Base-by-base conservation (phyloP, 2,797 vertebrate species). In the Chanos chanos region DNA sequence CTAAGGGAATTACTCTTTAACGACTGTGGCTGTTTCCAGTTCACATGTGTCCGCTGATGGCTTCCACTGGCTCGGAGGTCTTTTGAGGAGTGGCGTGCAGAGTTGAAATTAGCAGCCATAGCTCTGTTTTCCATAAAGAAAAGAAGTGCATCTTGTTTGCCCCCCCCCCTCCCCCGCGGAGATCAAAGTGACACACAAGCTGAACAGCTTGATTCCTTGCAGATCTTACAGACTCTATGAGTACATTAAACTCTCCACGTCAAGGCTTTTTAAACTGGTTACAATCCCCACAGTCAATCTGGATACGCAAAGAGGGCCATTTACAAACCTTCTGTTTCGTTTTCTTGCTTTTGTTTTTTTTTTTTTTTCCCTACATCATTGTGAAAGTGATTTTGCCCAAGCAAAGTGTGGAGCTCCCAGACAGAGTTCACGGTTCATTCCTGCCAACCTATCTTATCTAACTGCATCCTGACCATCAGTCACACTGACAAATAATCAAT, bases 271-370 rank as follows among this genome's bases (percentile, higher is more conserved):
- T 70, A 30, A 79, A 75, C 58, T 75, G 58, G 65, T 64, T 72
- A 66, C 73, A 83, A 77, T 76, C 70, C 61, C 21, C 74, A 71
- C 55, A 82, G 79, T 82, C 74, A 81, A 82, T 86, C 84, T 83
- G 81, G 73, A 75, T 41, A 61, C 64, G 75, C 44, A 51, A 63
- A 39, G 30, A 68, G 57, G n/a, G 27, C 54, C 12, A 41, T 83
- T 74, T 75, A 82, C 79, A 86, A 85, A 82, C 74, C n/a, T n/a
- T n/a, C n/a, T n/a, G n/a, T n/a, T n/a, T n/a, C n/a, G n/a, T n/a
- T n/a, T n/a, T n/a, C n/a, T n/a, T n/a, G n/a, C n/a, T n/a, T n/a
- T n/a, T n/a, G n/a, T n/a, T n/a, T n/a, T n/a, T n/a, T n/a, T n/a
- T n/a, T n/a, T n/a, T n/a, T n/a, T n/a, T n/a, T n/a, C n/a, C n/a